Evolutionary conservation across 2,113 vertebrate species (phyloP).

Genomic region (Chrysochloris asiatica): DNA sequence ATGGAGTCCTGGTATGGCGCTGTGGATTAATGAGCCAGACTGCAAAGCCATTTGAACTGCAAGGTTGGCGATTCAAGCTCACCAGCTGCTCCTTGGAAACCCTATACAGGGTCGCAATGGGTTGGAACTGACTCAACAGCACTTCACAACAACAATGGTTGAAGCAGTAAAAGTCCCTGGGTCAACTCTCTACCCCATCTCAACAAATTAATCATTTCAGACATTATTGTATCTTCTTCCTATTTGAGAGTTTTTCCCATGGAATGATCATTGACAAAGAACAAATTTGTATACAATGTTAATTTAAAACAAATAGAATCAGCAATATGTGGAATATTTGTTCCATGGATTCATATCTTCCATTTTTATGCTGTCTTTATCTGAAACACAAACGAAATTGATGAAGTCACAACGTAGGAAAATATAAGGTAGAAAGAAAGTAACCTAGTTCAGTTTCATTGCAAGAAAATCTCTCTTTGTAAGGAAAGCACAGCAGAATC

Average conservation of each 20-base stretch:
- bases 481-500: slow-evolving; percentile 10
- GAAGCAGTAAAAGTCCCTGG: neutral
- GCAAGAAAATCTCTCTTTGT: neutral
- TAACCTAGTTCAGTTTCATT: neutral
- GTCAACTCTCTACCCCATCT: neutral
- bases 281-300: slow-evolving; percentile 44
- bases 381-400: neutral
- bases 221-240: slow-evolving; percentile 70
- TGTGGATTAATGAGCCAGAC: too few species aligned
- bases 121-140: too few species aligned
- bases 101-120: too few species aligned
- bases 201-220: slow-evolving; percentile 42
- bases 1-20: too few species aligned
- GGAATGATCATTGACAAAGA: slow-evolving; percentile 57
- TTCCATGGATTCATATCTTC: neutral
- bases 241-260: slow-evolving; percentile 71
- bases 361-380: slow-evolving; percentile 14
- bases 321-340: neutral
- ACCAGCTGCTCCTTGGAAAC: too few species aligned
- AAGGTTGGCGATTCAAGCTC: too few species aligned
- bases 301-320: neutral
- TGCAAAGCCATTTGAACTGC: too few species aligned
- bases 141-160: too few species aligned
- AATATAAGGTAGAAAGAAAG: neutral
- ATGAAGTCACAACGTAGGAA: neutral